Evolutionary conservation across 2,888 invertebrate species (phyloP).

Genomic region (Callinectes sapidus): DNA sequence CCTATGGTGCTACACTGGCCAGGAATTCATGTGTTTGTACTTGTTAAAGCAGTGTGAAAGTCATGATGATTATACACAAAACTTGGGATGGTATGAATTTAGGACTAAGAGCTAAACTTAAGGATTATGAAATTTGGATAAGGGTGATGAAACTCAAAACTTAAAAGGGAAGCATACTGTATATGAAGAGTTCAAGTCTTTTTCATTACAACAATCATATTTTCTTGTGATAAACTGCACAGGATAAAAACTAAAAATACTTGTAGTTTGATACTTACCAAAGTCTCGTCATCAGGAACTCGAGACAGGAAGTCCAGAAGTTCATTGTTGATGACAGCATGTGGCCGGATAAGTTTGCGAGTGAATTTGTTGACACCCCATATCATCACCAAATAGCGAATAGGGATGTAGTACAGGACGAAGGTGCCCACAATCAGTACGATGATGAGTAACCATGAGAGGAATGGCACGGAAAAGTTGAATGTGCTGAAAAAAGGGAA

Average conservation of each 20-base stretch:
- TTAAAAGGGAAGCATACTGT: no score
- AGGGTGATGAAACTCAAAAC: no score
- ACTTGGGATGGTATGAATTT: no score
- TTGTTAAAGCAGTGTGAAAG: no score
- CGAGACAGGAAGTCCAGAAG: conserved; percentile 94
- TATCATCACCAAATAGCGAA: conserved; percentile 88
- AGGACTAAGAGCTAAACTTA: no score
- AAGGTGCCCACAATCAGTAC: conserved; percentile 84
- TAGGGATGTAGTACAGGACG: conserved; percentile 91
- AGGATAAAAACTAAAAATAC: background rate
- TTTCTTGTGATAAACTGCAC: background rate
- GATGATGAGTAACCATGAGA: conserved; percentile 93
- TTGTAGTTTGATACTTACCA: conserved; percentile 81
- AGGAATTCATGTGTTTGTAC: no score
- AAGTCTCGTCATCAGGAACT: conserved; percentile 94
- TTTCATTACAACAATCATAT: background rate
- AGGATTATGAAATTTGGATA: no score
- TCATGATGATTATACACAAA: no score
- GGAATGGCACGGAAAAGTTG: conserved; percentile 97
- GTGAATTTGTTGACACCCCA: conserved; percentile 99
- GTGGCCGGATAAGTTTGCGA: conserved; percentile 92
- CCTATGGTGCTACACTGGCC: no score
- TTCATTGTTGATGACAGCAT: conserved; percentile 98
- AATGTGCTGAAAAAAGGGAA: conserved; percentile 84
- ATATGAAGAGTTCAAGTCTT: background rate